Evolutionary conservation across 2,888 invertebrate species (phyloP).

Genomic region (Chymomyza procnemis): DNA sequence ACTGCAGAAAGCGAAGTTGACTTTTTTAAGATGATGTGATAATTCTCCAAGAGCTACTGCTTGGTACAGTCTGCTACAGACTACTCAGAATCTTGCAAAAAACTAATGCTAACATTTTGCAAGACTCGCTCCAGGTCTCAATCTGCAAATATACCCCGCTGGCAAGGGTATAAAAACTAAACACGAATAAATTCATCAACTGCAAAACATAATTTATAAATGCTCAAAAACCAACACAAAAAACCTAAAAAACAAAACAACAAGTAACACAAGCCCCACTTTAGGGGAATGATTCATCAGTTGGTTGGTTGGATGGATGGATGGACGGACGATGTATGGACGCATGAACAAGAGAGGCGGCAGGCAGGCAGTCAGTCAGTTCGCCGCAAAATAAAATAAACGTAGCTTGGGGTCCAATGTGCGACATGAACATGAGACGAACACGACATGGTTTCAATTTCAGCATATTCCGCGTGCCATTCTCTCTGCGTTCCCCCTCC

Average conservation of each 20-base stretch:
- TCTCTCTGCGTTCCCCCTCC: background rate
- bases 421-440: background rate
- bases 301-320: background rate
- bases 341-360: no score
- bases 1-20: no score
- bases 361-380: background rate
- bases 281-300: background rate
- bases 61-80: no score
- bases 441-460: background rate
- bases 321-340: no score
- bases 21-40: no score
- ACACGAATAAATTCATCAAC: background rate
- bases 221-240: no score
- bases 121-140: background rate
- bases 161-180: background rate
- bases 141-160: background rate
- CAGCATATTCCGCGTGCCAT: background rate
- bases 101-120: background rate
- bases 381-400: no score
- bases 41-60: no score
- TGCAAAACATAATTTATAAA: background rate
- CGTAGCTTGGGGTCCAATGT: background rate
- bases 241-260: background rate
- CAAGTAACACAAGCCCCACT: background rate
- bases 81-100: background rate